Evolutionary conservation across 2,888 invertebrate species (phyloP).

Genomic region (Rhamphomyia laevipes): DNA sequence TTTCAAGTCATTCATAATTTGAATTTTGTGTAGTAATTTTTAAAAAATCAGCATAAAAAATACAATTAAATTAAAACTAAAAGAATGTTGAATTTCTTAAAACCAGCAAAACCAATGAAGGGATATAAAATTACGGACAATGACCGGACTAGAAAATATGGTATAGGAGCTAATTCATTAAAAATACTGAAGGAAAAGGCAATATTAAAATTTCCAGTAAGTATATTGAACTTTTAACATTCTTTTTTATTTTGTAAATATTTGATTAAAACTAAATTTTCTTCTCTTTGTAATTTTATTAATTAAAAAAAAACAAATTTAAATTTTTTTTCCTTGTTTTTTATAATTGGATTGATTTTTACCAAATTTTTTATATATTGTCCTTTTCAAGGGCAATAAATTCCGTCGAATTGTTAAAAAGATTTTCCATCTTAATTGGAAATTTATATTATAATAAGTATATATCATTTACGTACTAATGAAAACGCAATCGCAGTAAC

Average conservation of each 20-base stretch:
- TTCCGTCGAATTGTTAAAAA: background rate
- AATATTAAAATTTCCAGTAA: constrained; percentile 33
- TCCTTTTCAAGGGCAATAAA: constrained; percentile 4
- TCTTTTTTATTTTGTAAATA: too few relatives aligned
- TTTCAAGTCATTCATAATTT: too few relatives aligned
- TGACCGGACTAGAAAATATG: constrained; percentile 30
- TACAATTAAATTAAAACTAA: background rate
- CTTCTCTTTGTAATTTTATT: too few relatives aligned
- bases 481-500: background rate
- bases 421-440: too few relatives aligned
- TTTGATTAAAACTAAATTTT: too few relatives aligned
- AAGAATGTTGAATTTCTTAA: constrained; percentile 12
- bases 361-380: background rate
- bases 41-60: background rate
- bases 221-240: constrained; percentile 12
- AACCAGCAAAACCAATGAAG: constrained; percentile 21
- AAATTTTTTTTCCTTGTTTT: too few relatives aligned
- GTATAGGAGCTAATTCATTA: constrained; percentile 34
- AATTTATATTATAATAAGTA: too few relatives aligned
- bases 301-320: too few relatives aligned
- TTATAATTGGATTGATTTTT: too few relatives aligned
- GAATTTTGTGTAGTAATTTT: too few relatives aligned
- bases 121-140: constrained; percentile 37
- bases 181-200: constrained; percentile 31
- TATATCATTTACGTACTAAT: background rate